These are phyloP conservation scores for Morelia viridis DNA, from an alignment of 2,797 vertebrate species.

Conservation along the genomic window DNA sequence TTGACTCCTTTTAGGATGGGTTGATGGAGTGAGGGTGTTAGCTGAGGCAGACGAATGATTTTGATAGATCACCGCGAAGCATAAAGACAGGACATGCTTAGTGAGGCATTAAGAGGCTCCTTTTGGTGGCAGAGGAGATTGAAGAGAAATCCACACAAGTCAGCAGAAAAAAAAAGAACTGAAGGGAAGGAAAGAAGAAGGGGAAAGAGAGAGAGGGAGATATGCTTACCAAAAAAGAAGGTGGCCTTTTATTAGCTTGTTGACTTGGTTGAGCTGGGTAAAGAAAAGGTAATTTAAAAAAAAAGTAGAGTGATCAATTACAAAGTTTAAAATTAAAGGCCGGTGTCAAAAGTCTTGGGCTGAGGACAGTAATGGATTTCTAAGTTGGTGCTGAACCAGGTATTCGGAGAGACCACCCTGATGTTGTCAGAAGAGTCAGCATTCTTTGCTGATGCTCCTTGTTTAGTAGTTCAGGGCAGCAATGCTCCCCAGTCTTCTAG, in stretches of 20 bases:
- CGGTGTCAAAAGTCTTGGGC: constrained; percentile 41
- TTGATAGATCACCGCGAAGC: constrained; percentile 86
- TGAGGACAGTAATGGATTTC: constrained; percentile 46
- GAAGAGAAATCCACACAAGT: neutral
- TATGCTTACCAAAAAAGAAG: neutral
- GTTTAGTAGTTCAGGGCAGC: neutral
- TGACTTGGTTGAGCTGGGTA: constrained; percentile 67
- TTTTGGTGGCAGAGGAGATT: neutral
- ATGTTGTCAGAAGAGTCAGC: neutral
- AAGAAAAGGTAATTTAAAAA: constrained; percentile 64
- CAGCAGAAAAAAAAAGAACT: constrained; percentile 45
- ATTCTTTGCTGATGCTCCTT: neutral
- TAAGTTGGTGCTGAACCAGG: neutral
- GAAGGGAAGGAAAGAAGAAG: neutral
- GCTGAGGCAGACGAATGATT: constrained; percentile 70
- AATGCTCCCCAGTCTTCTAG: neutral
- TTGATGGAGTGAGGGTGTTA: constrained; percentile 72
- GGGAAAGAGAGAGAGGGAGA: neutral
- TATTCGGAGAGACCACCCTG: neutral
- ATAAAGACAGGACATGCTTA: constrained; percentile 83
- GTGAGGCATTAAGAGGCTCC: constrained; percentile 76
- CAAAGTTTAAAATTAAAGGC: constrained; percentile 71
- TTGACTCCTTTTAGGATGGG: constrained; percentile 77
- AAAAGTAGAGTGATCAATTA: constrained; percentile 75
- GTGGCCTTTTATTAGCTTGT: constrained; percentile 75